Conservation (phyloP, 1,140 invertebrate species). For the Andricus grossulariae region DNA sequence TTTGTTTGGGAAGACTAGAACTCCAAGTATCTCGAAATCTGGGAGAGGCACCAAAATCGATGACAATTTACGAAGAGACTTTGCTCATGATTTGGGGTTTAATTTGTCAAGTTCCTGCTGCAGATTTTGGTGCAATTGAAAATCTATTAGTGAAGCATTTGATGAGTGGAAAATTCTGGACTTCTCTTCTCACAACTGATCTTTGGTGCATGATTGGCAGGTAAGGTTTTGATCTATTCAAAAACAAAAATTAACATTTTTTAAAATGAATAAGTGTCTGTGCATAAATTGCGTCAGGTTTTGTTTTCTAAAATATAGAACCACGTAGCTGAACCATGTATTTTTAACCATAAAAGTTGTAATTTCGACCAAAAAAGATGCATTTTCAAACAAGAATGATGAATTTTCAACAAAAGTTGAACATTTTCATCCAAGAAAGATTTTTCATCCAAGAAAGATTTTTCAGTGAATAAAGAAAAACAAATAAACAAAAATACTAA, state of each 20-base stretch:
- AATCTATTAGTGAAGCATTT: conserved; percentile 63
- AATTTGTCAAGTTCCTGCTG: conserved; percentile 51
- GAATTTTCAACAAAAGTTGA: too few relatives aligned
- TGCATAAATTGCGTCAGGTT: too few relatives aligned
- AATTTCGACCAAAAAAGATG: too few relatives aligned
- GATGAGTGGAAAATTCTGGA: conserved; percentile 60
- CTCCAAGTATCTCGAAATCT: conserved; percentile 39
- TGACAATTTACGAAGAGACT: conserved; percentile 63
- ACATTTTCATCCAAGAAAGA: too few relatives aligned
- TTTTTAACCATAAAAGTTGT: too few relatives aligned
- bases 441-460: too few relatives aligned
- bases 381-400: too few relatives aligned
- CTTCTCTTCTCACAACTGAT: conserved; percentile 62
- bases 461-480: too few relatives aligned
- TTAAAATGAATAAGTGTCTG: too few relatives aligned
- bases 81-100: conserved; percentile 57
- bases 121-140: conserved; percentile 58
- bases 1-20: conserved; percentile 46
- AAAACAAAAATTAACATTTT: not conserved
- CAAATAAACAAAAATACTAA: too few relatives aligned
- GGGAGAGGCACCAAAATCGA: conserved; percentile 37
- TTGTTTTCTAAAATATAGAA: too few relatives aligned
- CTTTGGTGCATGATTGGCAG: conserved; percentile 66
- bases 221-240: conserved; percentile 46
- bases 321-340: too few relatives aligned